These are phyloP conservation scores for Microcebus tavaratra DNA, from an alignment of 2,113 vertebrate species.

Conservation along the genomic window DNA sequence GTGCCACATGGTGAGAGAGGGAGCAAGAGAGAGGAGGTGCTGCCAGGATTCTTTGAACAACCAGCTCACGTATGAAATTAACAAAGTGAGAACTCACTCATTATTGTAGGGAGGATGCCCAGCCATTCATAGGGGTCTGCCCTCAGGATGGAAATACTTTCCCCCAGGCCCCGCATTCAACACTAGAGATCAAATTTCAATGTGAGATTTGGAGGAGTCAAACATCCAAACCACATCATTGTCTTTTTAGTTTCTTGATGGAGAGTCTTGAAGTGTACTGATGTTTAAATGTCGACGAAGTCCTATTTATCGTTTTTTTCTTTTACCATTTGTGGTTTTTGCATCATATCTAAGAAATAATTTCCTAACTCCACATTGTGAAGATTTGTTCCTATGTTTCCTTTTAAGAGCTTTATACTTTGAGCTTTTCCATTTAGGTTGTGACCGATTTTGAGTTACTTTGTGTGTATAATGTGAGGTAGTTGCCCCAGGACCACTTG, in stretches of 20 bases:
- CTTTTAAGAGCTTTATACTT: background rate
- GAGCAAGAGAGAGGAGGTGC: too few species aligned
- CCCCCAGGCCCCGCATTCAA: too few species aligned
- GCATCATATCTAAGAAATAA: background rate
- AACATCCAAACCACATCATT: background rate
- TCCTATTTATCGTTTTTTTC: background rate
- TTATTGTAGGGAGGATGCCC: too few species aligned
- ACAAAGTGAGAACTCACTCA: too few species aligned
- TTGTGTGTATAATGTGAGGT: background rate
- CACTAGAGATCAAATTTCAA: too few species aligned
- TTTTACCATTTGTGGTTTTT: background rate
- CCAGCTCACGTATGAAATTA: too few species aligned
- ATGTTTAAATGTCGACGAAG: background rate
- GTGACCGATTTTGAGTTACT: background rate
- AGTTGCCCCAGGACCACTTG: background rate
- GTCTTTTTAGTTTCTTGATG: background rate
- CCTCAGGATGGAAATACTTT: too few species aligned
- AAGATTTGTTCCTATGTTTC: background rate
- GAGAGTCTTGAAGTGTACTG: background rate
- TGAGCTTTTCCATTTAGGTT: background rate
- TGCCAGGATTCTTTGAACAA: too few species aligned
- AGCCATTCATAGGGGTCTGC: too few species aligned
- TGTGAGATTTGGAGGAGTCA: too few species aligned
- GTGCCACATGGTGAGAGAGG: too few species aligned
- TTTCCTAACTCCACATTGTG: background rate